Conservation (phyloP, 1,140 invertebrate genomes). For the Triops longicaudatus region DNA sequence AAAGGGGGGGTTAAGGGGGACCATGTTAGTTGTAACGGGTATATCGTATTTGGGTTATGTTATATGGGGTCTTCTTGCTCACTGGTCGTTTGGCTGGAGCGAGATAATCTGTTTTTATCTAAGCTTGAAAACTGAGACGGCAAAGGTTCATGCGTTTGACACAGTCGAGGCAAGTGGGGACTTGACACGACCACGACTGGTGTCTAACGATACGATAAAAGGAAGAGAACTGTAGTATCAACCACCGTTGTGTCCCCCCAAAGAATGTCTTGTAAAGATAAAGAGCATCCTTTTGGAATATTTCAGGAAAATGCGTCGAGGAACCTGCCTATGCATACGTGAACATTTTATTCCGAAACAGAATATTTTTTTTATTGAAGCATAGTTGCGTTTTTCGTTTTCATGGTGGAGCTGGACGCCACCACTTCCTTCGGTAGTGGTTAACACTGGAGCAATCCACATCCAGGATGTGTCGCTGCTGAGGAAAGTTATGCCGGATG, state of each 20-base stretch:
- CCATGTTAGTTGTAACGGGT: neutral
- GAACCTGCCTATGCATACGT: neutral
- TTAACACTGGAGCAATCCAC: constrained; percentile 4
- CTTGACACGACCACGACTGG: neutral
- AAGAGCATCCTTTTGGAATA: neutral
- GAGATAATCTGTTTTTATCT: constrained; percentile 11
- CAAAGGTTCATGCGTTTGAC: constrained; percentile 2
- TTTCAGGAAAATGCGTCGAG: neutral
- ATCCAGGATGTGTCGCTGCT: constrained; percentile 10
- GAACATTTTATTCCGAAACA: neutral
- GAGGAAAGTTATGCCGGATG: constrained; percentile 14
- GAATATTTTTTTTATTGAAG: neutral
- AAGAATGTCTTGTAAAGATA: neutral
- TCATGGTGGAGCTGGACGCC: neutral
- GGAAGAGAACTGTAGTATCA: neutral
- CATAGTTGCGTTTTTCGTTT: neutral
- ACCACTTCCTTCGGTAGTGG: constrained; percentile 14
- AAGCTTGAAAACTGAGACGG: constrained; percentile 1
- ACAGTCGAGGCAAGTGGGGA: neutral
- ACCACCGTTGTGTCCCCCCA: too few relatives aligned
- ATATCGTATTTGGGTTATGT: neutral
- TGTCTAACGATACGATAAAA: neutral
- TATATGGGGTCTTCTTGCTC: neutral
- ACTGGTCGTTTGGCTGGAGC: neutral
- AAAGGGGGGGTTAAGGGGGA: too few relatives aligned